These are phyloP conservation scores for Philopotamus ludificatus DNA, from an alignment of 1,140 invertebrate genomes.

Conservation along the genomic window DNA sequence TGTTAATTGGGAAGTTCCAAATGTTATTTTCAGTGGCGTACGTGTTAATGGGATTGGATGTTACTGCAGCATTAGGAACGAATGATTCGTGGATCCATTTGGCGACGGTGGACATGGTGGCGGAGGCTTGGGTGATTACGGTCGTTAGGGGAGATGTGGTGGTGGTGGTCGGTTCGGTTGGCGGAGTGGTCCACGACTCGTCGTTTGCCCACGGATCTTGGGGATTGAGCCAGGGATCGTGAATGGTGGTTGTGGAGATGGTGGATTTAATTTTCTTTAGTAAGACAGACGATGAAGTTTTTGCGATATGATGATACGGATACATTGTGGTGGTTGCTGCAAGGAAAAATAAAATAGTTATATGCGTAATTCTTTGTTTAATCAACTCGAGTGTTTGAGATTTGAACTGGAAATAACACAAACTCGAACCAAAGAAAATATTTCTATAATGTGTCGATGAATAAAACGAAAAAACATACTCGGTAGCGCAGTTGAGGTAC, in stretches of 20 bases:
- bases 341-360: constrained; percentile 30
- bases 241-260: constrained; percentile 29
- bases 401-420: not conserved
- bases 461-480: not conserved
- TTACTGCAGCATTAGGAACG: constrained; percentile 50
- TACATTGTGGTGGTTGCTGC: constrained; percentile 38
- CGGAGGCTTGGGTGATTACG: constrained; percentile 47
- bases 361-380: no score
- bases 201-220: constrained; percentile 53
- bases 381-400: not conserved
- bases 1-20: constrained; percentile 36
- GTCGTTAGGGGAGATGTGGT: constrained; percentile 49
- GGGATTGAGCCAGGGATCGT: constrained; percentile 38
- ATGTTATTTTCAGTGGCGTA: constrained; percentile 34
- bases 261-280: constrained; percentile 36
- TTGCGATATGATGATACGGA: constrained; percentile 31
- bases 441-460: no score
- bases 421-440: not conserved
- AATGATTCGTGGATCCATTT: constrained; percentile 54
- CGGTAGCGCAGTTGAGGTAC: not conserved
- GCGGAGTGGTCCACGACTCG: constrained; percentile 53
- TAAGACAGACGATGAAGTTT: constrained; percentile 32
- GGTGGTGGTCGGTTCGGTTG: constrained; percentile 25
- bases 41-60: constrained; percentile 46
- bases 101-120: constrained; percentile 57